These are phyloP conservation scores for Chymomyza fuscimana DNA, from an alignment of 2,888 invertebrate species.

Conservation along the genomic window DNA sequence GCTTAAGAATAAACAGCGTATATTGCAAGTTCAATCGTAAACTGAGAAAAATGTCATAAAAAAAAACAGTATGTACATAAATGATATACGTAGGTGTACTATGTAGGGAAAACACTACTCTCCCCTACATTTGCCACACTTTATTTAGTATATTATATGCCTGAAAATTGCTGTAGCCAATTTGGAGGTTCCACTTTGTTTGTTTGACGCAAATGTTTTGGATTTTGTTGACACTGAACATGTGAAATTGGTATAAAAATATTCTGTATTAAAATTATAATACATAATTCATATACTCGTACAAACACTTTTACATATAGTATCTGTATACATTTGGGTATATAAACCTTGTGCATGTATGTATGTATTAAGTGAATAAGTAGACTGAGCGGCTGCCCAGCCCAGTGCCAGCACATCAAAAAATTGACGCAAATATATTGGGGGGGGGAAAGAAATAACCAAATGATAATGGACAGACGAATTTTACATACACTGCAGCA, in stretches of 20 bases:
- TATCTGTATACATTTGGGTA: background rate
- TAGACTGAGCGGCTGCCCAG: background rate
- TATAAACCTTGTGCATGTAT: constrained; percentile 13
- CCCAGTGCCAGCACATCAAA: constrained; percentile 17
- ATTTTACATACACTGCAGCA: too few species aligned
- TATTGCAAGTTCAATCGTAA: constrained; percentile 30
- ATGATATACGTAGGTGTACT: constrained; percentile 2
- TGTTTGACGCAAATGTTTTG: constrained; percentile 47
- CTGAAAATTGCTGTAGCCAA: background rate
- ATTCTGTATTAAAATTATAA: constrained; percentile 17
- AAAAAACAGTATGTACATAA: background rate
- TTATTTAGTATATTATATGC: background rate
- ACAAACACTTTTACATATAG: background rate
- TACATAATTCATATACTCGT: background rate
- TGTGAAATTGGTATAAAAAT: constrained; percentile 33
- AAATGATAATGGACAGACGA: constrained; percentile 14
- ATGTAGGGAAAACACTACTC: constrained; percentile 20
- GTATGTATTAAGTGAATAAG: background rate
- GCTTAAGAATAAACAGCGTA: background rate
- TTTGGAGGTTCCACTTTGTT: constrained; percentile 11
- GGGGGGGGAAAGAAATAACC: constrained; percentile 13
- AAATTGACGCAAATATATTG: constrained; percentile 47
- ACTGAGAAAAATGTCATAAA: constrained; percentile 16
- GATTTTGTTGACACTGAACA: constrained; percentile 39
- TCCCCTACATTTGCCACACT: constrained; percentile 15